Conservation (phyloP, 2,888 invertebrate genomes). For the Eupithecia abbreviata region DNA sequence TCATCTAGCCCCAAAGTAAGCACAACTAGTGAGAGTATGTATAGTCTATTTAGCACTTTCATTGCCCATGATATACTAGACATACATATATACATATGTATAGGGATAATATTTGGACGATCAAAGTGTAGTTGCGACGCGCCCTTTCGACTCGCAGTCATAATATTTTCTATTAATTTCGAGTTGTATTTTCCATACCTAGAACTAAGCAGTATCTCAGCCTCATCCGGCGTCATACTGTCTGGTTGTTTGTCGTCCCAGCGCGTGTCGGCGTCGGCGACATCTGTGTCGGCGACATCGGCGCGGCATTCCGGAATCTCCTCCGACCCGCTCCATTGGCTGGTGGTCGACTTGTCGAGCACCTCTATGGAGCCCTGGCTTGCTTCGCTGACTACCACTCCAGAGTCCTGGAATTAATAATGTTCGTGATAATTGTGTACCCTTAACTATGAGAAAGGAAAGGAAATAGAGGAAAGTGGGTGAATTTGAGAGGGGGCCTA, state of each 20-base stretch:
- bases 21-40: neutral
- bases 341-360: conserved; percentile 83
- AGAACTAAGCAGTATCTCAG: conserved; percentile 92
- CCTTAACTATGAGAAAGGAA: neutral
- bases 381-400: conserved; percentile 81
- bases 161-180: too few species aligned
- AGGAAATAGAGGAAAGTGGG: too few species aligned
- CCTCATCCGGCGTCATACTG: conserved; percentile 92
- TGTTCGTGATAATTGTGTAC: neutral
- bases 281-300: conserved; percentile 49
- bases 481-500: too few species aligned
- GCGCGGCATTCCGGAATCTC: conserved; percentile 68
- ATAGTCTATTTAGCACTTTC: neutral
- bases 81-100: too few species aligned
- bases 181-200: conserved; percentile 82
- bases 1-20: neutral
- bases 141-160: too few species aligned
- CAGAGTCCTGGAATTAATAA: conserved; percentile 71
- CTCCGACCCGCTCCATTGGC: conserved; percentile 83
- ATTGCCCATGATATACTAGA: too few species aligned
- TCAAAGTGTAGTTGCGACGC: too few species aligned
- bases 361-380: conserved; percentile 83
- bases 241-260: conserved; percentile 73
- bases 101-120: too few species aligned
- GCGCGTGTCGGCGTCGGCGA: conserved; percentile 55